Percentiles rank a stretch among this genome's conserved stretches.
These are phyloP conservation scores for Sapajus apella DNA, from an alignment of 2,113 vertebrate species.

Conservation along the genomic window DNA sequence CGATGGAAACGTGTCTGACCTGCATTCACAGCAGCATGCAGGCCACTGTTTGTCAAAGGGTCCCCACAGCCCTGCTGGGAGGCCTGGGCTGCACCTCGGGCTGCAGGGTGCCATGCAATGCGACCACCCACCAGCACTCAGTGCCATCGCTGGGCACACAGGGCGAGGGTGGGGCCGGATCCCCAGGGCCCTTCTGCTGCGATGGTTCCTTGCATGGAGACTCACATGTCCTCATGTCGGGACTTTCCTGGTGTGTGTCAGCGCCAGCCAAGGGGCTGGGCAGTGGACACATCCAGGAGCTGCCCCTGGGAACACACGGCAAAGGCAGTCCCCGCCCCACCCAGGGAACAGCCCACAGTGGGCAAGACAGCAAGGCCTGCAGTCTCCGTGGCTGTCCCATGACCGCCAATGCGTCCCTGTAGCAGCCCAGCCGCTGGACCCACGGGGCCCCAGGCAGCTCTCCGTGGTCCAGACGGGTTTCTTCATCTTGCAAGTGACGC, in stretches of 20 bases:
- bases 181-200: not conserved
- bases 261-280: accelerated
- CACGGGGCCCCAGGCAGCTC: accelerated
- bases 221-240: accelerated
- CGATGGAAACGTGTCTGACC: not conserved
- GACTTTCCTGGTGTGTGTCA: not conserved
- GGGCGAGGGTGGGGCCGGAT: accelerated
- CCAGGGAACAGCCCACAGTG: not conserved
- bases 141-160: too few relatives aligned
- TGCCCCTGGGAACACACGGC: not conserved
- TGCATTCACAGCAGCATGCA: accelerated
- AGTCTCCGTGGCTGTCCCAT: accelerated
- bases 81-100: accelerated
- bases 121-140: accelerated
- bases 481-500: accelerated
- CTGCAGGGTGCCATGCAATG: not conserved
- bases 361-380: accelerated
- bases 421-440: not conserved
- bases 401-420: accelerated
- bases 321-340: not conserved
- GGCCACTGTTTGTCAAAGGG: accelerated
- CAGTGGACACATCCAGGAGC: not conserved
- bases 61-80: not conserved
- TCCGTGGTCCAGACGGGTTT: accelerated
- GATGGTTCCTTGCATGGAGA: accelerated